Evolutionary conservation across 2,113 vertebrate species (phyloP).

Genomic region (Dicerorhinus sumatrensis): DNA sequence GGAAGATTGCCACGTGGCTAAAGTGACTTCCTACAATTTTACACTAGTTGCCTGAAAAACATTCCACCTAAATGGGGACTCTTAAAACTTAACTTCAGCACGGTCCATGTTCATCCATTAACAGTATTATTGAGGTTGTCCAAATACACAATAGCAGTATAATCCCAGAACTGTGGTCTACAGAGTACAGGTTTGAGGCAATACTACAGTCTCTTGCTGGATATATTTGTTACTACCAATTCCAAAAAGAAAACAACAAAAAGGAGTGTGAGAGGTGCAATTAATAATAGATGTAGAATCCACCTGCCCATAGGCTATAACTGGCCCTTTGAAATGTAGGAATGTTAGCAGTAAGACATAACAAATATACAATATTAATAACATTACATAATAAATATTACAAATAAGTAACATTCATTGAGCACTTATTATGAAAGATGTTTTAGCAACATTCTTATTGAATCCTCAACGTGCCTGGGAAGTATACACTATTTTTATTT

Average conservation of each 20-base stretch:
- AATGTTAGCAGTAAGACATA: not conserved
- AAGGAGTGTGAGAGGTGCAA: not conserved
- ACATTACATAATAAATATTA: not conserved
- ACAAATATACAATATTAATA: not conserved
- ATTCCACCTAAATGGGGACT: not conserved
- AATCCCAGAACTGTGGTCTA: not conserved
- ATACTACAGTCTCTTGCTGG: not conserved
- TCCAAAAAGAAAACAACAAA: slow-evolving; percentile 9
- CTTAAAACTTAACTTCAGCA: not conserved
- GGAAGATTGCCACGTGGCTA: slow-evolving; percentile 14
- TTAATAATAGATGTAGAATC: not conserved
- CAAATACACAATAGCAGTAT: not conserved
- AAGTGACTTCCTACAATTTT: slow-evolving; percentile 29
- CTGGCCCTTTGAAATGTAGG: not conserved
- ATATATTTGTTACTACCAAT: not conserved
- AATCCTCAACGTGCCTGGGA: not conserved
- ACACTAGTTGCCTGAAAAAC: not conserved
- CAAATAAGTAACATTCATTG: not conserved
- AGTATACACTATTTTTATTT: not conserved
- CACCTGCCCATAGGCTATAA: not conserved
- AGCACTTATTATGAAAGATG: not conserved
- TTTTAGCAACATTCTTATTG: not conserved
- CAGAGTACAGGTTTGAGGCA: not conserved
- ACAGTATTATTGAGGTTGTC: not conserved
- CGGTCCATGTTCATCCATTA: not conserved